These are phyloP conservation scores for Drosophila novamexicana DNA, from an alignment of 1,140 invertebrate species.

Conservation along the genomic window DNA sequence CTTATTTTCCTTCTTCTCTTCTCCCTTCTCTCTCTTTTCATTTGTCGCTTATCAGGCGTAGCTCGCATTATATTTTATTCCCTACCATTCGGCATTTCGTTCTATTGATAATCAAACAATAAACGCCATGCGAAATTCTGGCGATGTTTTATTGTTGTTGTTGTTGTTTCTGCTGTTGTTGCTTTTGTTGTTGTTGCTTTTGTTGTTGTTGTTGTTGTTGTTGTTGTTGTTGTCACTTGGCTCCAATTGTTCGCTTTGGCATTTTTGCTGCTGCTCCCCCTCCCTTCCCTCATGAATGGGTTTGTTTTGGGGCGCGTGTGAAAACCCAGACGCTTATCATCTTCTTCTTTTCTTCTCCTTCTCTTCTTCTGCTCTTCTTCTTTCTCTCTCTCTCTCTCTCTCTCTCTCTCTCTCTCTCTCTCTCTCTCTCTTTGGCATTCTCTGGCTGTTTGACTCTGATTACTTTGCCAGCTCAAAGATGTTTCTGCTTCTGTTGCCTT, in stretches of 20 bases:
- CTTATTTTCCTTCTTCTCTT: background rate
- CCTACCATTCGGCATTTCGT: background rate
- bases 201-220: background rate
- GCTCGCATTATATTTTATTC: slow-evolving; percentile 9
- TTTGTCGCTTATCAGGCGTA: slow-evolving; percentile 12
- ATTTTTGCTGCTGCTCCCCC: background rate
- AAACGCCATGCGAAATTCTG: slow-evolving; percentile 47
- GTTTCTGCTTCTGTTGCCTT: slow-evolving; percentile 15
- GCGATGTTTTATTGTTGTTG: slow-evolving; percentile 13
- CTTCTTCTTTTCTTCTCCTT: background rate
- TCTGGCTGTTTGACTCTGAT: slow-evolving; percentile 25
- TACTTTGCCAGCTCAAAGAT: slow-evolving; percentile 27
- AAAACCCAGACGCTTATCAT: slow-evolving; percentile 38
- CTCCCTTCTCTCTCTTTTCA: background rate
- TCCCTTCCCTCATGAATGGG: too few relatives aligned
- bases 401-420: background rate
- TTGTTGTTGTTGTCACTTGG: slow-evolving; percentile 15
- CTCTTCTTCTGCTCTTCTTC: background rate
- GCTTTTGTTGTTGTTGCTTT: background rate
- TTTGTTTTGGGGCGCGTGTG: slow-evolving; percentile 15
- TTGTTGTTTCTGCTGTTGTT: background rate
- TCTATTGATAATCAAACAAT: slow-evolving; percentile 50
- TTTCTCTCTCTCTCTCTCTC: background rate
- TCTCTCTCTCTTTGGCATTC: background rate
- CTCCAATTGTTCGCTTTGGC: slow-evolving; percentile 25